Percentiles rank a stretch among this genome's conserved stretches.
phyloP scores from a whole-genome alignment of 2,797 vertebrate genomes.

The Pangasius sanitwongsei region DNA sequence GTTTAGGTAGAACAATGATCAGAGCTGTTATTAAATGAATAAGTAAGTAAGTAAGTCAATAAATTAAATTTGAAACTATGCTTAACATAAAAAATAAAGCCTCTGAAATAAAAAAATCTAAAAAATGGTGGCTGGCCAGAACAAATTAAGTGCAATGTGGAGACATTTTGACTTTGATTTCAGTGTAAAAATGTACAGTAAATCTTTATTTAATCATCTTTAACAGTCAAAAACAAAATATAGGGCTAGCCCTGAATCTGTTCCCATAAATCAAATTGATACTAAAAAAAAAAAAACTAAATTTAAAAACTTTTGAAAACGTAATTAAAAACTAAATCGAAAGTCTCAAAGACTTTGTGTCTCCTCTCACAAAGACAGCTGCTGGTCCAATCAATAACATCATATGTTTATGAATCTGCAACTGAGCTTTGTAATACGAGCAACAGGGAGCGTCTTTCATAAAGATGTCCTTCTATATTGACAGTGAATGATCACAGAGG shows the following conservation, averaged over 20 bases:
- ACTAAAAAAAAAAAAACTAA: neutral
- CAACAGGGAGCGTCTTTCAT: neutral
- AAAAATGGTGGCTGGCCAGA: neutral
- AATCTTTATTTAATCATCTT: neutral
- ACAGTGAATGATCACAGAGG: neutral
- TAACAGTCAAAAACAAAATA: neutral
- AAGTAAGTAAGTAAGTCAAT: neutral
- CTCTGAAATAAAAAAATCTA: neutral
- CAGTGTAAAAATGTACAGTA: neutral
- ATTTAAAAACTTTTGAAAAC: neutral
- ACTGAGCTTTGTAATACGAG: neutral
- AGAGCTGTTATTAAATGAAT: neutral
- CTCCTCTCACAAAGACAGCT: neutral
- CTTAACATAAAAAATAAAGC: neutral
- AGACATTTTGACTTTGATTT: neutral
- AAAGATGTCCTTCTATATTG: neutral
- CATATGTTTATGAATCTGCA: neutral
- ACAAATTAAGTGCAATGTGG: neutral
- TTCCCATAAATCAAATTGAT: neutral
- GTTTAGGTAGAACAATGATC: neutral
- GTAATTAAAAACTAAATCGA: neutral
- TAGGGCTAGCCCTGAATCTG: neutral
- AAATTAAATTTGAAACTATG: neutral
- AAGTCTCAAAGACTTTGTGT: neutral
- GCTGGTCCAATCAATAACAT: neutral